Conservation (phyloP, 1,140 invertebrate genomes). For the Zaprionus davidi region DNA sequence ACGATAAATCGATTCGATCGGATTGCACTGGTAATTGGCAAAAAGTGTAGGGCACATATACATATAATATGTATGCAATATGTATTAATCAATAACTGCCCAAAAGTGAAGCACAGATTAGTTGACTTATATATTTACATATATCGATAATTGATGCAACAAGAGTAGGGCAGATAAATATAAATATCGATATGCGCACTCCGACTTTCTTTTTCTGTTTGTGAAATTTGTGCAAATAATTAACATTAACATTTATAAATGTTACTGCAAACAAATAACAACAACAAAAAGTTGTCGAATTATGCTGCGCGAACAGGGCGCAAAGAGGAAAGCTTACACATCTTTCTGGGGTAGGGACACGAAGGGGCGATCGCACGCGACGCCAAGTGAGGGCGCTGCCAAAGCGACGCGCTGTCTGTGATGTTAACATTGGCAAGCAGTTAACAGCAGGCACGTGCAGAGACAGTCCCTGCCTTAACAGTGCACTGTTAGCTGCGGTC, state of each 20-base stretch:
- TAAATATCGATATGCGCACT: neutral
- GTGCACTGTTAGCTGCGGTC: slow-evolving; percentile 27
- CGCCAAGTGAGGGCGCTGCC: neutral
- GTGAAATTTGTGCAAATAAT: neutral
- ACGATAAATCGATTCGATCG: too few species aligned
- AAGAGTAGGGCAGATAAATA: neutral
- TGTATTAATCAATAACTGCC: too few species aligned
- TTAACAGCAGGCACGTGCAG: slow-evolving; percentile 12
- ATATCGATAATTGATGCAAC: neutral
- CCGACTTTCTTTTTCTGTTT: neutral
- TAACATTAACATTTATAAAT: neutral
- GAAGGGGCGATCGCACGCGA: slow-evolving; percentile 36
- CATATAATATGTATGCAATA: too few species aligned
- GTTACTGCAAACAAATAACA: neutral
- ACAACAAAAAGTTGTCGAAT: neutral
- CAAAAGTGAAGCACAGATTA: too few species aligned
- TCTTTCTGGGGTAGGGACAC: neutral
- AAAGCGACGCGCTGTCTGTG: slow-evolving; percentile 45
- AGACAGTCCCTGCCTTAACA: slow-evolving; percentile 15
- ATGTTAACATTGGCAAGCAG: slow-evolving; percentile 17
- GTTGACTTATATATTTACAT: neutral
- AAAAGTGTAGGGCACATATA: too few species aligned
- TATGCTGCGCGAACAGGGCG: neutral
- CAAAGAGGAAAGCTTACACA: slow-evolving; percentile 5
- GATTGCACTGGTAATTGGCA: too few species aligned